These are phyloP conservation scores for Sitodiplosis mosellana DNA, from an alignment of 1,140 invertebrate genomes.

Conservation along the genomic window DNA sequence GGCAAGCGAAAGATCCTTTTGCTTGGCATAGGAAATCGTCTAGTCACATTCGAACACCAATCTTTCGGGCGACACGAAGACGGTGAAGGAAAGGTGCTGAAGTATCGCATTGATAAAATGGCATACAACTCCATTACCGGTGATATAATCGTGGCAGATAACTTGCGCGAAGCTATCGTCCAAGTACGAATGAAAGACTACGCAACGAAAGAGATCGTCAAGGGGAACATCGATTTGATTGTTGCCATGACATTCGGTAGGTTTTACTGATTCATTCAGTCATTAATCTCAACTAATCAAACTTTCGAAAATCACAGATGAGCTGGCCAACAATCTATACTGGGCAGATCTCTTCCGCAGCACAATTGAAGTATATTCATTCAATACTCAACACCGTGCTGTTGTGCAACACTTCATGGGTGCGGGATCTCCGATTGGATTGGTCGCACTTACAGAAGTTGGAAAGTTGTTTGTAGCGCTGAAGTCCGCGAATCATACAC, in stretches of 20 bases:
- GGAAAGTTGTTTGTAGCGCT: slow-evolving; percentile 47
- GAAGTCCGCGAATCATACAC: slow-evolving; percentile 23
- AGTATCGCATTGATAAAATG: slow-evolving; percentile 23
- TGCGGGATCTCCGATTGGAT: slow-evolving; percentile 34
- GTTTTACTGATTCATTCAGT: too few species aligned
- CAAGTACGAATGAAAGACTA: slow-evolving; percentile 24
- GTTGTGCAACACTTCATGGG: slow-evolving; percentile 31
- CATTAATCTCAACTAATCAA: too few species aligned
- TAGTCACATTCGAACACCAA: slow-evolving; percentile 29
- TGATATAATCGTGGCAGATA: slow-evolving; percentile 32
- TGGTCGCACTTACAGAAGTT: slow-evolving; percentile 40
- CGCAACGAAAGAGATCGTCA: slow-evolving; percentile 20
- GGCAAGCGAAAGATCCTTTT: slow-evolving; percentile 25
- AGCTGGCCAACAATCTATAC: slow-evolving; percentile 44
- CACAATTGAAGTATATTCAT: slow-evolving; percentile 36
- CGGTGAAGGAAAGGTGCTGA: slow-evolving; percentile 16
- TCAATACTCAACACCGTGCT: slow-evolving; percentile 32
- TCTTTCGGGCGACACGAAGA: slow-evolving; percentile 27
- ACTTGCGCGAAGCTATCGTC: slow-evolving; percentile 25
- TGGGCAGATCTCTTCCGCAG: slow-evolving; percentile 34
- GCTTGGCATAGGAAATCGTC: slow-evolving; percentile 18
- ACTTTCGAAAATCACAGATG: slow-evolving; percentile 27
- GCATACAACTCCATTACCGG: slow-evolving; percentile 26
- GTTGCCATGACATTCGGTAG: slow-evolving; percentile 42
- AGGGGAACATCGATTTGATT: slow-evolving; percentile 30